Evolutionary conservation across 64 coral and sea anemone genomes (phyloP).

Genomic region (Orbicella faveolata): DNA sequence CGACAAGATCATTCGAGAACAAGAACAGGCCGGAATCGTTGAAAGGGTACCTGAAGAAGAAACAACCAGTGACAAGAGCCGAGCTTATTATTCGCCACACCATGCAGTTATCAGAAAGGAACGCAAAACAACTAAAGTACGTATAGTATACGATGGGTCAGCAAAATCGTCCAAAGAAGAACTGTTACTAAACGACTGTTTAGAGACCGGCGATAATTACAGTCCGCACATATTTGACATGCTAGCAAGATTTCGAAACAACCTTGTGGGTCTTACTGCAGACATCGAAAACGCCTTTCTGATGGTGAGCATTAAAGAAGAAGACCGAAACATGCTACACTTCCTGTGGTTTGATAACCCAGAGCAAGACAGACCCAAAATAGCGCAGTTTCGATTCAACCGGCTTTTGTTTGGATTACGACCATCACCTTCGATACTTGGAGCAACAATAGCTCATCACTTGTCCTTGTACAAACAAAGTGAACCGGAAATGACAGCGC

Average conservation of each 20-base stretch:
- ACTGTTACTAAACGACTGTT: constrained; percentile 46
- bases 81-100: constrained; percentile 64
- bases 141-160: constrained; percentile 75
- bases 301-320: constrained; percentile 34
- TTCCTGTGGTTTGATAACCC: constrained; percentile 41
- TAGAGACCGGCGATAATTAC: constrained; percentile 32
- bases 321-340: constrained; percentile 44
- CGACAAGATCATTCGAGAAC: constrained; percentile 72
- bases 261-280: constrained; percentile 26
- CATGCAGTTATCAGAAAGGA: constrained; percentile 64
- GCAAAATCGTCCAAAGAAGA: constrained; percentile 36
- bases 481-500: constrained; percentile 30
- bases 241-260: constrained; percentile 16
- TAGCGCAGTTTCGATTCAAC: constrained; percentile 33
- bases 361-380: constrained; percentile 6
- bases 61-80: background rate
- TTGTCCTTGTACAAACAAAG: constrained; percentile 15
- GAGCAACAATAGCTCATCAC: constrained; percentile 45
- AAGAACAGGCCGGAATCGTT: constrained; percentile 69
- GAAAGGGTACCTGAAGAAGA: constrained; percentile 49
- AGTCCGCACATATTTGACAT: constrained; percentile 32
- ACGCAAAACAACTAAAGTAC: constrained; percentile 60
- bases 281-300: constrained; percentile 54
- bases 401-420: constrained; percentile 43
- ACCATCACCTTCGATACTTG: constrained; percentile 26